Conservation (phyloP, 2,113 vertebrate genomes). For the Gasterosteus nipponicus region DNA sequence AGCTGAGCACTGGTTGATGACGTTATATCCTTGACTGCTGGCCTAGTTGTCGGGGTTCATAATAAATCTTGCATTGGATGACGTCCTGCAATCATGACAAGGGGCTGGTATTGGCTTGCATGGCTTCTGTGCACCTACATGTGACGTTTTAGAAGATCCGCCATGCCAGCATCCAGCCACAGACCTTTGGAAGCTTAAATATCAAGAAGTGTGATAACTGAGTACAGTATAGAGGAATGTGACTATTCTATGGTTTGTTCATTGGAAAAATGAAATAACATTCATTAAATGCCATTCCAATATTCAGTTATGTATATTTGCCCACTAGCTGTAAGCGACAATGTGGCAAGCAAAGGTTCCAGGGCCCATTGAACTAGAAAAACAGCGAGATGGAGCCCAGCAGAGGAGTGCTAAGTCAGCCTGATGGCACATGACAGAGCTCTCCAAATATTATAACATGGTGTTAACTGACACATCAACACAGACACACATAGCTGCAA, state of each 20-base stretch:
- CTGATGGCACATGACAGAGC: background rate
- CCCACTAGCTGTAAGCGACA: background rate
- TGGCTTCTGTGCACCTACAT: background rate
- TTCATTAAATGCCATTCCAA: background rate
- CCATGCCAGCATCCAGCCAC: background rate
- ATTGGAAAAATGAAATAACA: background rate
- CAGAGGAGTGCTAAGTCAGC: conserved; percentile 16
- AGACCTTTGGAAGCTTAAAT: background rate
- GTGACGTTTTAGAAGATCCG: conserved; percentile 22
- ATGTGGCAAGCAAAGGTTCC: background rate
- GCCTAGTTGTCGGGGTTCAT: conserved; percentile 36
- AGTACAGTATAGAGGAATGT: background rate
- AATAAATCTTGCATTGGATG: conserved; percentile 58
- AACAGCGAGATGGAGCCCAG: background rate
- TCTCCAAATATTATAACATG: background rate
- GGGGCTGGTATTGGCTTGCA: conserved; percentile 8
- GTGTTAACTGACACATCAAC: background rate
- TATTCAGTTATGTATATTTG: background rate
- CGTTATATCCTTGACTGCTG: conserved; percentile 35
- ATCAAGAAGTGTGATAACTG: background rate
- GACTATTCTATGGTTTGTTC: background rate
- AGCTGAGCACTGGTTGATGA: conserved; percentile 16
- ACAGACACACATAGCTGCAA: background rate
- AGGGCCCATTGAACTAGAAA: conserved; percentile 9
- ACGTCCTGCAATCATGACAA: conserved; percentile 39